Conservation (phyloP, 2,113 vertebrate genomes). For the Pollachius pollachius region DNA sequence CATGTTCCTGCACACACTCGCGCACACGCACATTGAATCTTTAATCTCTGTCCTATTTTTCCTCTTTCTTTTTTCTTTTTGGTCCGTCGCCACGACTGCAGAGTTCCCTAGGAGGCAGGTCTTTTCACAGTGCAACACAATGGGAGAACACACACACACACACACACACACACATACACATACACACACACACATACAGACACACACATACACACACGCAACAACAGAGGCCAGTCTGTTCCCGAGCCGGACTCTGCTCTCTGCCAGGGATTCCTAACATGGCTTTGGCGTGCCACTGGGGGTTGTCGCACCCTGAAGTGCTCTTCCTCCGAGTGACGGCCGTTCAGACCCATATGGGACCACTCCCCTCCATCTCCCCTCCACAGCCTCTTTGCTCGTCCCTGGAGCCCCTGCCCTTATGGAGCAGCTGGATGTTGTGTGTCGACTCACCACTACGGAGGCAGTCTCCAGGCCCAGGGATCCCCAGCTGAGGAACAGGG, state of each 20-base stretch:
- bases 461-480: slow-evolving; percentile 88
- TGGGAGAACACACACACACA: slow-evolving; percentile 21
- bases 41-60: slow-evolving; percentile 72
- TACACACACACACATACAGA: slow-evolving; percentile 14
- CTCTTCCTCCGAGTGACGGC: slow-evolving; percentile 24
- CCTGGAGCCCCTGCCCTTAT: neutral
- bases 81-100: slow-evolving; percentile 64
- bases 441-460: slow-evolving; percentile 83
- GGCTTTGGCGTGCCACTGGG: slow-evolving; percentile 26
- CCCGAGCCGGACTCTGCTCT: slow-evolving; percentile 21
- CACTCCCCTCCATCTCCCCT: slow-evolving; percentile 23
- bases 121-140: slow-evolving; percentile 64
- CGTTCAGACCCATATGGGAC: slow-evolving; percentile 27
- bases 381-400: neutral
- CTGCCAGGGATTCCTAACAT: slow-evolving; percentile 12
- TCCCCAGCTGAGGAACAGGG: slow-evolving; percentile 88
- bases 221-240: slow-evolving; percentile 31
- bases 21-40: slow-evolving; percentile 60
- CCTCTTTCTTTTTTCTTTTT: slow-evolving; percentile 57
- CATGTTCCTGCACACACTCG: slow-evolving; percentile 34
- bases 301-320: slow-evolving; percentile 25
- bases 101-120: slow-evolving; percentile 57
- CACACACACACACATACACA: slow-evolving; percentile 23
- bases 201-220: slow-evolving; percentile 23
- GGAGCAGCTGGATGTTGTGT: slow-evolving; percentile 24